A percentile compares a stretch with the other conserved stretches of the same genome.
Conservation (phyloP, 2,797 vertebrate species). For the Pipistrellus pygmaeus region DNA sequence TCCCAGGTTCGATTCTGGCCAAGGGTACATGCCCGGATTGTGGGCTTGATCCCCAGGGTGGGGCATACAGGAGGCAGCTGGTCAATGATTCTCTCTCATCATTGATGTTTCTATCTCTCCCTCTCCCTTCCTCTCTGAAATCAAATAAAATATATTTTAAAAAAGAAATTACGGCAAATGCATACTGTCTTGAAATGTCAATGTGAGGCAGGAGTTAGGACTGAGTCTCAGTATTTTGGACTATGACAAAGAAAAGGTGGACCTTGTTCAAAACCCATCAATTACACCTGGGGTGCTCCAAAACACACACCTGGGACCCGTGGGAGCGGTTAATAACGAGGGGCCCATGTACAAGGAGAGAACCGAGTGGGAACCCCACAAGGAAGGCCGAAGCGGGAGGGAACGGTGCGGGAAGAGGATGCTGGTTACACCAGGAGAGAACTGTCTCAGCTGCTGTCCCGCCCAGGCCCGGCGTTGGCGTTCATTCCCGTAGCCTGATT, state of each 20-base stretch:
- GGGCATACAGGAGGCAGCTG: too few relatives aligned
- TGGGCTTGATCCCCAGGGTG: too few relatives aligned
- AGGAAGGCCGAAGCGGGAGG: background rate
- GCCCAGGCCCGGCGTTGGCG: accelerated
- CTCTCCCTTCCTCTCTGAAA: too few relatives aligned
- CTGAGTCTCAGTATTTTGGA: background rate
- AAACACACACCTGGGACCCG: too few relatives aligned
- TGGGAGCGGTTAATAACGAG: background rate
- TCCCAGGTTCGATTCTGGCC: too few relatives aligned
- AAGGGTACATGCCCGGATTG: too few relatives aligned
- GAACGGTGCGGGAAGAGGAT: background rate
- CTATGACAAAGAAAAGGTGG: background rate
- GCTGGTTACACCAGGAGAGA: background rate
- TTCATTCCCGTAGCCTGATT: background rate
- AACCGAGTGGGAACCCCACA: too few relatives aligned
- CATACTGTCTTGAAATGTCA: background rate
- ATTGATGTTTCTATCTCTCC: too few relatives aligned
- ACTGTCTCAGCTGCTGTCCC: background rate
- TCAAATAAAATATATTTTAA: too few relatives aligned
- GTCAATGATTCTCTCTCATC: too few relatives aligned
- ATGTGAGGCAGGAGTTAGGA: background rate
- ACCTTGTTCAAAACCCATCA: background rate
- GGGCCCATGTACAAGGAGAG: background rate
- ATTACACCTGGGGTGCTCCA: too few relatives aligned
- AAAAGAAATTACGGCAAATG: background rate